Base-by-base conservation (phyloP, 2,797 vertebrate genomes). In the Enteromius trimaculatus region DNA sequence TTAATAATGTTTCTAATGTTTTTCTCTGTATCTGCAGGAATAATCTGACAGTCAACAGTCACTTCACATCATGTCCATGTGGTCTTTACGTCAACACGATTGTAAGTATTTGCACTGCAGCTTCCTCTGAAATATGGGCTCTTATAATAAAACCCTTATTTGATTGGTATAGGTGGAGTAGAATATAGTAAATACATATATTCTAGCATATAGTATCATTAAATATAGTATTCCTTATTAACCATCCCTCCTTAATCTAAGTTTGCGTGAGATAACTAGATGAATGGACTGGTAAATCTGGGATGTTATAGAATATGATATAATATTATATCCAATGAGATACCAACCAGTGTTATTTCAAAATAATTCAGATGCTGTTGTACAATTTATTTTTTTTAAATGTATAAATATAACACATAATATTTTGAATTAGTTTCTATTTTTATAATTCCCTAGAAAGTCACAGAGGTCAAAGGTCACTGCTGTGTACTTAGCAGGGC, bases 71-170 rank as follows among this genome's bases (percentile, higher is more conserved):
- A 19, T 99, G 98, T 88, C 89, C 87, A 0, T 99, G 98, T 92
- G 97, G 98, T n/a, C 66, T 99, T 13, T 89, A 93, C 89, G 92
- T 99, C 85, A 93, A 92, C 84, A 96, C 95, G 0, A 90, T 91
- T 91, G 97, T 99, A 82, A 92, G 94, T 93, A 1, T 13, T 42
- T 6, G 34, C 17, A 21, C 37, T 3, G 14, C 14, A 21, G 3
- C 7, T 19, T 34, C 8, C 13, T 31, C 60, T 2, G 5, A 16
- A 14, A 21, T 47, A 26, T 47, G n/a, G n/a, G 23, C 39, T 23
- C 29, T 66, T 77, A n/a, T 13, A 77, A 11, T 26, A 17, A 51
- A 23, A 53, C 3, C 16, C 3, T 79, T 47, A 11, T 72, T 49
- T 0, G 16, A 51, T 2, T 74, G 23, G 17, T 51, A 9, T 72